Evolutionary conservation across 2,888 invertebrate species (phyloP).

Genomic region (Hetaerina titia): DNA sequence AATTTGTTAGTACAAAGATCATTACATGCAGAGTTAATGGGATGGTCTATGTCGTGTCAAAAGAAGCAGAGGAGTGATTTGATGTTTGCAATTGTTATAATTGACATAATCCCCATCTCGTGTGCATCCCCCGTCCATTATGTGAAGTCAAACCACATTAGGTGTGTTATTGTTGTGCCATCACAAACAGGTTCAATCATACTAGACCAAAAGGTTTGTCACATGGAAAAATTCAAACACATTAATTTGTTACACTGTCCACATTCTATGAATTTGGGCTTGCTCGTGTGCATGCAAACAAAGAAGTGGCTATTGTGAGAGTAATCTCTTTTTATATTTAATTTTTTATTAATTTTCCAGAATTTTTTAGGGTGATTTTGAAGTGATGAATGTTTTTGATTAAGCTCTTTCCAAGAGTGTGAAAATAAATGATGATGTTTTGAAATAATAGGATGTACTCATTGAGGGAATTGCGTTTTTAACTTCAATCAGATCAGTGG

Average conservation of each 20-base stretch:
- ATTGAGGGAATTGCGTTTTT: background rate
- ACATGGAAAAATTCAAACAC: background rate
- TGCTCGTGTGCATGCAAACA: background rate
- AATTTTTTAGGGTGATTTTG: constrained; percentile 34
- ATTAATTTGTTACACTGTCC: constrained; percentile 21
- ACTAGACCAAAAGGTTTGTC: background rate
- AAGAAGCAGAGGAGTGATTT: background rate
- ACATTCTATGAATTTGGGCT: constrained; percentile 41
- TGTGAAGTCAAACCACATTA: background rate
- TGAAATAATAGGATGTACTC: background rate
- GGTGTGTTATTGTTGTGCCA: background rate
- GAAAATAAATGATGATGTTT: background rate
- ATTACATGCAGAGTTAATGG: background rate
- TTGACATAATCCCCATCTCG: constrained; percentile 23
- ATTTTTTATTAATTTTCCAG: constrained; percentile 38
- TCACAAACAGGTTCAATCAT: background rate
- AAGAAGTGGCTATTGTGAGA: background rate
- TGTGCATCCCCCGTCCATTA: constrained; percentile 20
- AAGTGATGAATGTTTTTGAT: constrained; percentile 10
- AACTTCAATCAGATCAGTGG: background rate
- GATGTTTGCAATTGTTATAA: background rate
- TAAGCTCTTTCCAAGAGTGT: constrained; percentile 36
- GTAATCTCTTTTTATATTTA: constrained; percentile 36
- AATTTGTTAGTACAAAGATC: background rate
- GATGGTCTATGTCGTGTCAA: background rate